phyloP scores from a whole-genome alignment of 2,888 invertebrate genomes.

The Pachycephus smyrnensis region DNA sequence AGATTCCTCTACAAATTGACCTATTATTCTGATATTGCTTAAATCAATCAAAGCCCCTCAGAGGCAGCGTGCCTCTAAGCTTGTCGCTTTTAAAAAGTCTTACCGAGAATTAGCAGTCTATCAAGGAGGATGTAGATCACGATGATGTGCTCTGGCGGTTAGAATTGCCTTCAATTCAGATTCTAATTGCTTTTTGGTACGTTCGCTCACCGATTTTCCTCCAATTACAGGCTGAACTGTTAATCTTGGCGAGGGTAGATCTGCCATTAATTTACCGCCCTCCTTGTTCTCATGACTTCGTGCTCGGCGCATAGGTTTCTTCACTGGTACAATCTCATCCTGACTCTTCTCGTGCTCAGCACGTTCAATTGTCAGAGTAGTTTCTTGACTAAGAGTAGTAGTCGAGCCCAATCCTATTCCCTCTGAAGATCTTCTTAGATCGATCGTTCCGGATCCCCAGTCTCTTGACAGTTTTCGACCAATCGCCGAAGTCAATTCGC shows the following conservation, averaged over 20 bases:
- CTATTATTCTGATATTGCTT: slow-evolving; percentile 67
- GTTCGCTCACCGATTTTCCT: slow-evolving; percentile 61
- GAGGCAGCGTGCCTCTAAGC: slow-evolving; percentile 55
- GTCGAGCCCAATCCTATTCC: slow-evolving; percentile 52
- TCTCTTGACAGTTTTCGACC: slow-evolving; percentile 62
- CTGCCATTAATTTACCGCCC: slow-evolving; percentile 45
- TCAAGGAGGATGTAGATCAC: slow-evolving; percentile 65
- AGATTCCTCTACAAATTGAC: slow-evolving; percentile 62
- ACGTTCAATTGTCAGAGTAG: slow-evolving; percentile 43
- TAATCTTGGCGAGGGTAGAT: slow-evolving; percentile 54
- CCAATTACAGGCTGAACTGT: slow-evolving; percentile 60
- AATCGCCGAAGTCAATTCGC: slow-evolving; percentile 58
- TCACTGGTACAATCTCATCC: slow-evolving; percentile 40
- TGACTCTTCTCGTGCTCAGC: slow-evolving; percentile 35
- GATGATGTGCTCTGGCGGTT: slow-evolving; percentile 63
- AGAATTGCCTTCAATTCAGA: slow-evolving; percentile 64
- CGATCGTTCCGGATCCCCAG: slow-evolving; percentile 61
- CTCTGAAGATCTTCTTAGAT: slow-evolving; percentile 58
- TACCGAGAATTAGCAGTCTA: slow-evolving; percentile 32
- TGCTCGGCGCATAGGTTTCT: slow-evolving; percentile 59
- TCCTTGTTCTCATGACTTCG: slow-evolving; percentile 63
- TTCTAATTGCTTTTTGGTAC: slow-evolving; percentile 63
- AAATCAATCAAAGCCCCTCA: slow-evolving; percentile 65
- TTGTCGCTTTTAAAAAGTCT: slow-evolving; percentile 23
- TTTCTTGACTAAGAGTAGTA: slow-evolving; percentile 45